Base-by-base conservation (phyloP, 2,797 vertebrate species). In the Prunella strophiata region DNA sequence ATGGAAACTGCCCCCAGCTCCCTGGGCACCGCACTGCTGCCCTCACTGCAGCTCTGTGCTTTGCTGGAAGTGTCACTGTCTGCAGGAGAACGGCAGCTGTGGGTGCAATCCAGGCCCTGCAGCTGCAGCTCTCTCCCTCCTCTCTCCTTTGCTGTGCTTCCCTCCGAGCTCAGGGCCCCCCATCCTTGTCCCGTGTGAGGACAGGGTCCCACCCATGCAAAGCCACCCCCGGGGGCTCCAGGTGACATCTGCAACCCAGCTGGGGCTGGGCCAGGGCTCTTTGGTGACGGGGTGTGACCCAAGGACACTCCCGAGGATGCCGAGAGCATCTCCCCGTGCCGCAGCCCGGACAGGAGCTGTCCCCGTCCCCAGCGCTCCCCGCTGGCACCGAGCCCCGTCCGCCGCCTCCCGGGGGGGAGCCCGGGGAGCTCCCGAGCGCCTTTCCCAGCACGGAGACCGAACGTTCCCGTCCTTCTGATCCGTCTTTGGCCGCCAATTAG, bases 221-320 rank as follows among this genome's bases (percentile, higher is more conserved):
- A 84, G 13, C 54, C 36, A 5, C 13, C 2, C 0, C 4, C 1
- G 4, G 21, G 16, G 13, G 25, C 63, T 76, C 51, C 30, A 7
- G 47, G 61, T 62, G 59, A 68, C 51, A 22, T 42, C 50, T 57
- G 58, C 67, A 8, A 6, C 34, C 43, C 43, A 2, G 34, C 68
- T 11, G 8, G 7, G 4, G 3, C 3, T 9, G 54, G 26, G 7
- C 18, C 1, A 2, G 32, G 29, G 34, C 5, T 19, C 18, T 20
- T 89, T n/a, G 63, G 63, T 38, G 73, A 2, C 0, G 1, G 0
- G 29, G 4, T 5, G 38, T 1, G 38, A 63, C 25, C 59, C 70
- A 4, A 3, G 17, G 70, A 7, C 1, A 3, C 0, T 1, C 15
- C 5, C 0, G 4, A n/a, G 73, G 23, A 10, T 8, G 5, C 0